These are phyloP conservation scores for Gobius niger DNA, from an alignment of 2,113 vertebrate species.

Conservation along the genomic window DNA sequence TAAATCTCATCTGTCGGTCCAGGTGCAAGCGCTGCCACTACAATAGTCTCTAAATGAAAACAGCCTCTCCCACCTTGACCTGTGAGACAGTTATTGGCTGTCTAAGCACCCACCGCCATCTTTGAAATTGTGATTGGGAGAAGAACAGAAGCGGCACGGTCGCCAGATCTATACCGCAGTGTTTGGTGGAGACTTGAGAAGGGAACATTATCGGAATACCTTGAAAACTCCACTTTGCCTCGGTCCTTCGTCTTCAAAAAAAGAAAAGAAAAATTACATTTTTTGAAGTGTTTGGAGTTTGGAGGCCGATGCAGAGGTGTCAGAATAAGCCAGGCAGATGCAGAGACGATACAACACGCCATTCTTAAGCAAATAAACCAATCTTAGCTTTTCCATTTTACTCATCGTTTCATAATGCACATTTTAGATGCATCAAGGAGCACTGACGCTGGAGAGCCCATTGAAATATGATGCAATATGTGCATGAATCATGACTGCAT, in stretches of 20 bases:
- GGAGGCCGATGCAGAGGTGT: background rate
- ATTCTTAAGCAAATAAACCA: background rate
- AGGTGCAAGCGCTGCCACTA: constrained; percentile 66
- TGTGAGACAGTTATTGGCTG: constrained; percentile 49
- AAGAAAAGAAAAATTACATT: background rate
- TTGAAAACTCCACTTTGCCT: constrained; percentile 34
- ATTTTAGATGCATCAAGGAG: too few species aligned
- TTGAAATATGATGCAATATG: too few species aligned
- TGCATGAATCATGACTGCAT: too few species aligned
- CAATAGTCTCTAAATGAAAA: constrained; percentile 67
- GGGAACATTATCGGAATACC: constrained; percentile 40
- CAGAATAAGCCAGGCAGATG: background rate
- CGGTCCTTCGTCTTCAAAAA: background rate
- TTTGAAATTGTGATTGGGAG: constrained; percentile 48
- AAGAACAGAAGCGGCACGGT: constrained; percentile 27
- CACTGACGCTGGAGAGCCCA: too few species aligned
- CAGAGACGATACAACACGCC: background rate
- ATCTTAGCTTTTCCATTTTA: too few species aligned
- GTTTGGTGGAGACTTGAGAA: constrained; percentile 39
- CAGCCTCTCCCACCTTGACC: constrained; percentile 57
- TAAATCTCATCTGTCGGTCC: constrained; percentile 68
- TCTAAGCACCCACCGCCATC: constrained; percentile 38
- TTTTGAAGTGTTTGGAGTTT: constrained; percentile 2
- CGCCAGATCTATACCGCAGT: constrained; percentile 38
- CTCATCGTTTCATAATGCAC: too few species aligned